Conservation (phyloP, 2,113 vertebrate genomes). For the Catagonus wagneri region DNA sequence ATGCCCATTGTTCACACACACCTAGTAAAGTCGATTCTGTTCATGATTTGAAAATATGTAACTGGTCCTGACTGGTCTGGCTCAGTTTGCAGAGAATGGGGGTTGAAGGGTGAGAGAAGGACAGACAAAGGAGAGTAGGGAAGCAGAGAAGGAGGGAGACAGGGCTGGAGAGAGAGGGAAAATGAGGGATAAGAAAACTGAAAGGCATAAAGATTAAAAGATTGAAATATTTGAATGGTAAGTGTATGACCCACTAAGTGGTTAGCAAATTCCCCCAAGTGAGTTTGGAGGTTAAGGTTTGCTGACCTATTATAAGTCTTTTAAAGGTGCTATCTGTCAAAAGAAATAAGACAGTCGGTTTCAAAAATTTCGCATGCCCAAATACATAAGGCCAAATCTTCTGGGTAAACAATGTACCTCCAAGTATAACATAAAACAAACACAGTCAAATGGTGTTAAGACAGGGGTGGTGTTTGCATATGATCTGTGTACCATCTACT, state of each 20-base stretch:
- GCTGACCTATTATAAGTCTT: neutral
- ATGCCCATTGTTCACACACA: neutral
- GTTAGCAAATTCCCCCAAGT: neutral
- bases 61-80: neutral
- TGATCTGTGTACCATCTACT: neutral
- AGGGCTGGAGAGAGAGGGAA: neutral
- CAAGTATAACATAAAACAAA: slow-evolving; percentile 51
- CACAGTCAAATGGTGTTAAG: neutral
- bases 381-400: slow-evolving; percentile 58
- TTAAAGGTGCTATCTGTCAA: slow-evolving; percentile 34
- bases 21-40: neutral
- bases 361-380: neutral
- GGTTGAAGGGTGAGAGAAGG: neutral
- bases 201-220: neutral
- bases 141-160: neutral
- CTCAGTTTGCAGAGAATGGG: neutral
- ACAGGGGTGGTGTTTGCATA: slow-evolving; percentile 13
- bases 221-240: neutral
- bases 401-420: neutral
- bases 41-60: slow-evolving; percentile 1
- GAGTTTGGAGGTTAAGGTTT: neutral
- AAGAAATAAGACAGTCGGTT: slow-evolving; percentile 33
- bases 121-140: fast-evolving
- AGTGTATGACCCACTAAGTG: neutral
- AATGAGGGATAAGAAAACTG: neutral